Base-by-base conservation (phyloP, 2,113 vertebrate genomes). In the Gymnarchus niloticus region DNA sequence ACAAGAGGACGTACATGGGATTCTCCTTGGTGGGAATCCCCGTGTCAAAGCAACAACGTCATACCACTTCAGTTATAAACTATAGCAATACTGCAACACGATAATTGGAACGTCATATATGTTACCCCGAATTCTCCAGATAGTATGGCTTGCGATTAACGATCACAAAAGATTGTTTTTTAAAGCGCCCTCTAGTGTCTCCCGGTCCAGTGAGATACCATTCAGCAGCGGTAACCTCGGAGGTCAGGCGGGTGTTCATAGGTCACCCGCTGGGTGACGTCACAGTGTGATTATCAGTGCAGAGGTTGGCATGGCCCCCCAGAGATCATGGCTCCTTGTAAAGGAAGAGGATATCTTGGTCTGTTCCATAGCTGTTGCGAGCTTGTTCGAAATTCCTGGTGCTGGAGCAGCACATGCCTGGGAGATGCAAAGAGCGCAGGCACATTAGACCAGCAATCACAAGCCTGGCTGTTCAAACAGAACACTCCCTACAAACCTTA, bases 321-420 rank as follows among this genome's bases (percentile, higher is more conserved):
- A n/a, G 51, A 0, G 49, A 93, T 99, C 97, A 99, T 91, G 96
- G 97, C 87, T 97, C 95, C 86, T 95, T 94, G 85, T 96, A 99
- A 91, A 99, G 89, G 41, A 99, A 96, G 83, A 99, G 95, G 91
- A 99, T 98, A 41, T 99, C 98, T 87, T 99, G 97, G 2, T 99
- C 98, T 0, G 98, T 99, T 87, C 98, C 98, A 0, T 99, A 99
- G 92, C 98, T 99, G 51, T 93, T 95, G 86, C 98, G 95, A 88
- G 98, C 97, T 91, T 99, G 97, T 91, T 99, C 97, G 19, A 99
- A 99, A 91, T 99, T 99, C 86, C 90, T 93, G 89, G 98, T 25
- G 87, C 96, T 98, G 90, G 97, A 98, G 93, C 95, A 96, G 92
- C 98, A 99, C 83, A 98, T 96, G 19, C 98, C 98, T 99, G 92